Conservation (phyloP, 1,140 invertebrate genomes). For the Lasioglossum baleicum region DNA sequence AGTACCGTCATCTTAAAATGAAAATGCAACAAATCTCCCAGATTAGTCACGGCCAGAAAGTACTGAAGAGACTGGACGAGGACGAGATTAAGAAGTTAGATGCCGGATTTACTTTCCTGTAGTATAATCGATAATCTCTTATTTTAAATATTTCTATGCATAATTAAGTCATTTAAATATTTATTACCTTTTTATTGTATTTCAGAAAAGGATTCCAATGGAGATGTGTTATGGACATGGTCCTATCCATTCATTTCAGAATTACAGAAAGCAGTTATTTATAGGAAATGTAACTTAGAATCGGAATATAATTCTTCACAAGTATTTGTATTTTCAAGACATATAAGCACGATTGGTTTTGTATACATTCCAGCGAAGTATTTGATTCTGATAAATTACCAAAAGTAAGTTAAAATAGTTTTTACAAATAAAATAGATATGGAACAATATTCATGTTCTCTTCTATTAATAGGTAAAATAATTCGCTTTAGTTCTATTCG, state of each 20-base stretch:
- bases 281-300: conserved; percentile 80
- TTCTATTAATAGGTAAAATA: conserved; percentile 80
- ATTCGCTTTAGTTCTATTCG: conserved; percentile 81
- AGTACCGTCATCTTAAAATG: conserved; percentile 90
- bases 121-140: conserved; percentile 74
- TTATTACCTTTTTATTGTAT: conserved; percentile 51
- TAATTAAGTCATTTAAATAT: conserved; percentile 14
- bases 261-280: conserved; percentile 77
- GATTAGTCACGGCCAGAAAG: conserved; percentile 93
- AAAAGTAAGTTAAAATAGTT: conserved; percentile 71
- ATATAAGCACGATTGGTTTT: conserved; percentile 81
- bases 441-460: not conserved
- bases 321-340: conserved; percentile 81
- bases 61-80: conserved; percentile 94
- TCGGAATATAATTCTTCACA: conserved; percentile 72
- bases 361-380: conserved; percentile 80
- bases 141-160: conserved; percentile 8
- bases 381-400: conserved; percentile 79
- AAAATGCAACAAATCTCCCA: conserved; percentile 94
- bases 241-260: conserved; percentile 81
- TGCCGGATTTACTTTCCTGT: conserved; percentile 80
- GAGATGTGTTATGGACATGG: conserved; percentile 84
- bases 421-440: not conserved
- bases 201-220: conserved; percentile 83
- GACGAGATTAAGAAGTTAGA: conserved; percentile 94